Evolutionary conservation across 2,888 invertebrate genomes (phyloP), one percentile per base, ranked within the genome.

Genomic region (Argyresthia goedartella): DNA sequence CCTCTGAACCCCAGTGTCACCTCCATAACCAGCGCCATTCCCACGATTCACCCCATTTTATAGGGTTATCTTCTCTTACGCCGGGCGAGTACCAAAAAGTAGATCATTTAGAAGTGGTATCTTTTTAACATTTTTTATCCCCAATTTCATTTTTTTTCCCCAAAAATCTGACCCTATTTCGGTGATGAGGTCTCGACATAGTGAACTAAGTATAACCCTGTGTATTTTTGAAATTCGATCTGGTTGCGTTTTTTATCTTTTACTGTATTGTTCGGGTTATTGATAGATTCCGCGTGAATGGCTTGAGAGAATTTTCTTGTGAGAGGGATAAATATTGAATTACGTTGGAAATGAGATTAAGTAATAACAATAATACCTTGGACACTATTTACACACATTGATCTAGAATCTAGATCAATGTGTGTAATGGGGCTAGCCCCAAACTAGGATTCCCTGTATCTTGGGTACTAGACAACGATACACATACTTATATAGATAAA

Each of bases 1-100:
- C 61, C 66, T 66, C 60, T 50, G 56, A 51, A 75, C 76, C 61
- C 66, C 57, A 49, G 53, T 56, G 50, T 55, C 52, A n/a, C n/a
- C n/a, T n/a, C n/a, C n/a, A 55, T 25, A 57, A 60, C 60, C 62
- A 57, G 59, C 55, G 57, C 60, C 59, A 63, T 68, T 81, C 76
- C 72, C 81, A 79, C 79, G 78, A 71, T 71, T 74, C 81, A 78
- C 81, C 82, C 82, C 75, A 81, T 73, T 76, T 80, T 77, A 25
- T 77, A 64, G 77, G 78, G 78, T 81, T 81, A 80, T 55, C 53
- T 82, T 78, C 74, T 59, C 74, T 67, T 65, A 67, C 69, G 68
- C 69, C 55, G 61, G 58, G 60, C 64, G 71, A 69, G 58, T 65
- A 67, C 25, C 69, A 73, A 73, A 55, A 73, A 74, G 68, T 71